phyloP scores from a whole-genome alignment of 2,113 vertebrate genomes.

The Monarcha castaneiventris region DNA sequence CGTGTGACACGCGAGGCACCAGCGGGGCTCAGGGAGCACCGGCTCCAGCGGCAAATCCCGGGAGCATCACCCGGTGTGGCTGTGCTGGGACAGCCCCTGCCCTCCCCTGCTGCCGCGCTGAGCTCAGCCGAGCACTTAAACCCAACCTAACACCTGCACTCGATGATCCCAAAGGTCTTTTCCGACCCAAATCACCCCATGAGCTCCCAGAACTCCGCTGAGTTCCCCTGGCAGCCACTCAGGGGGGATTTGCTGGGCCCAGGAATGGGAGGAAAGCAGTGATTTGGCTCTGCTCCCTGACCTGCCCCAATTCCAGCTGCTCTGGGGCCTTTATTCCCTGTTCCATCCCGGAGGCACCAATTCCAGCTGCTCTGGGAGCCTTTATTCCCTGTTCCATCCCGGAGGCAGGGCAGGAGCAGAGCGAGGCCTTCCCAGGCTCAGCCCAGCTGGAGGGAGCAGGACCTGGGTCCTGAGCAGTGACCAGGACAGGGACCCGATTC shows the following conservation, averaged over 20 bases:
- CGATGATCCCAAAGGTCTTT: not conserved
- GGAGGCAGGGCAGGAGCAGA: not conserved
- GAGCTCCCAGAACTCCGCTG: not conserved
- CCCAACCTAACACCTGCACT: not conserved
- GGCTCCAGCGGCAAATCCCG: not conserved
- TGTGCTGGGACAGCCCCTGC: not conserved
- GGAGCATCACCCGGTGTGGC: not conserved
- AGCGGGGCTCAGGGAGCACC: rapidly evolving
- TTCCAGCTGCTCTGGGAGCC: not conserved
- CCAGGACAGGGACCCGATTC: not conserved
- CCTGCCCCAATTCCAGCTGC: too few species aligned
- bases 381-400: not conserved
- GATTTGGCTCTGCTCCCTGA: not conserved
- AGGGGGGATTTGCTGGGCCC: not conserved
- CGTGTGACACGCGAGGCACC: rapidly evolving
- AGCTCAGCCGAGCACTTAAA: not conserved
- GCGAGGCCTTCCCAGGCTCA: not conserved
- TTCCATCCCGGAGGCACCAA: not conserved
- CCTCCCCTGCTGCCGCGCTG: not conserved
- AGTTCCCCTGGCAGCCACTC: not conserved
- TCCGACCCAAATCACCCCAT: not conserved
- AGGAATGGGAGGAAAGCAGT: not conserved
- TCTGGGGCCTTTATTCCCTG: not conserved
- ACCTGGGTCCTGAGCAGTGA: not conserved
- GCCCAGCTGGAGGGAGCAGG: not conserved